These are phyloP conservation scores for Eurystomus glaucurus DNA, from an alignment of 2,797 vertebrate genomes.

Conservation along the genomic window DNA sequence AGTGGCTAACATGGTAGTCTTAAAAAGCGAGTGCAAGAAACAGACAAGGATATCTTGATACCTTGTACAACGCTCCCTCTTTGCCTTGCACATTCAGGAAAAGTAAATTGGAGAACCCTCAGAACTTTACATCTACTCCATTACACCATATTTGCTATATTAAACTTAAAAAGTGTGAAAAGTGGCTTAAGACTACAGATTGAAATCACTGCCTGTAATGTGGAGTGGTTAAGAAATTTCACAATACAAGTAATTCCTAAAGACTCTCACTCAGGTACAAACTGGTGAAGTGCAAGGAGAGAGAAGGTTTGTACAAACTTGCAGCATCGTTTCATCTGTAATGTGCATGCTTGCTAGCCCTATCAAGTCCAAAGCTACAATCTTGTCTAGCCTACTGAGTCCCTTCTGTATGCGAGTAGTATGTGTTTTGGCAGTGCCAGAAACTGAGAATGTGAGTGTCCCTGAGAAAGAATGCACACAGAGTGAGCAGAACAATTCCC, in stretches of 20 bases:
- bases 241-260: not conserved
- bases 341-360: accelerated
- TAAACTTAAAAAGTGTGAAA: not conserved
- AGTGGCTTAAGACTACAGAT: not conserved
- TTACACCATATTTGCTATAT: not conserved
- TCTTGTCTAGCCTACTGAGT: not conserved
- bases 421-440: not conserved
- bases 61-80: not conserved
- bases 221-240: not conserved
- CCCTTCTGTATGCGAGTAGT: not conserved
- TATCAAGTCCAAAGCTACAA: not conserved
- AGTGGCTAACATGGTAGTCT: not conserved
- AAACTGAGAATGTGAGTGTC: not conserved
- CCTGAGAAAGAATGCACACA: not conserved
- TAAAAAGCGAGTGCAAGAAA: not conserved
- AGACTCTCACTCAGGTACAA: not conserved
- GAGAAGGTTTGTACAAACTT: not conserved
- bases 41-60: not conserved
- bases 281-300: not conserved
- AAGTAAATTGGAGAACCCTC: not conserved
- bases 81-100: not conserved
- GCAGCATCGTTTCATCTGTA: not conserved
- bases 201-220: not conserved
- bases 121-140: not conserved
- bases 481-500: not conserved